phyloP scores from a whole-genome alignment of 1,140 invertebrate species.

The Drepana arcuata region DNA sequence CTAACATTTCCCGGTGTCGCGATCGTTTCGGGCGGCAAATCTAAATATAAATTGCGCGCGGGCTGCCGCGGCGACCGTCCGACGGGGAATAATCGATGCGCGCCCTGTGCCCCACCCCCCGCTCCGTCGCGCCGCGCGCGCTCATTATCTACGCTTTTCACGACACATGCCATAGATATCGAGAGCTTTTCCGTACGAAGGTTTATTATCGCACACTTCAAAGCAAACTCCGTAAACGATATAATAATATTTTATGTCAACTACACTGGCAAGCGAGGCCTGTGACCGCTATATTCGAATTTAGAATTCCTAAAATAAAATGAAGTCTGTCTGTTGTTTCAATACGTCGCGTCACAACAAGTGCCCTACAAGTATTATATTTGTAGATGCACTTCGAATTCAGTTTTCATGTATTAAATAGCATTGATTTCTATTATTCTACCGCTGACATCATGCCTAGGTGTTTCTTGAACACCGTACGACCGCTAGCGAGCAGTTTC shows the following conservation, averaged over 20 bases:
- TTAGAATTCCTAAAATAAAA: conserved; percentile 46
- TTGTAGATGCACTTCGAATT: too few species aligned
- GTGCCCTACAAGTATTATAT: conserved; percentile 46
- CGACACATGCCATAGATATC: conserved; percentile 15
- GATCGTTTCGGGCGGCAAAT: conserved; percentile 41
- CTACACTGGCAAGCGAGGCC: conserved; percentile 13
- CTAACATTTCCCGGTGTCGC: conserved; percentile 48
- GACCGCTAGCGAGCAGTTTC: conserved; percentile 25
- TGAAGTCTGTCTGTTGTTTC: conserved; percentile 35
- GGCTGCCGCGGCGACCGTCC: conserved; percentile 17
- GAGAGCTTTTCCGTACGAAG: conserved; percentile 26
- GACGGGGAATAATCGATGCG: conserved; percentile 66
- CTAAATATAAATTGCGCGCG: conserved; percentile 24
- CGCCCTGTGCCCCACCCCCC: conserved; percentile 23
- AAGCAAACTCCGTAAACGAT: conserved; percentile 15
- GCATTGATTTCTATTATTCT: conserved; percentile 3
- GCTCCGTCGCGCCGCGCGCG: conserved; percentile 33
- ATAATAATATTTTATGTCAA: conserved; percentile 13
- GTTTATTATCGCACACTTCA: conserved; percentile 7
- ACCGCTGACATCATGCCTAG: conserved; percentile 33
- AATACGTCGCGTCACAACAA: conserved; percentile 30
- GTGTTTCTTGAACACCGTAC: conserved; percentile 44
- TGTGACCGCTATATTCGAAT: conserved; percentile 16
- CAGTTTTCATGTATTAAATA: too few species aligned
- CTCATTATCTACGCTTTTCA: conserved; percentile 43